Percentiles rank a stretch among this genome's conserved stretches.
Evolutionary conservation across 2,797 vertebrate species (phyloP).

Genomic region (Todus mexicanus): DNA sequence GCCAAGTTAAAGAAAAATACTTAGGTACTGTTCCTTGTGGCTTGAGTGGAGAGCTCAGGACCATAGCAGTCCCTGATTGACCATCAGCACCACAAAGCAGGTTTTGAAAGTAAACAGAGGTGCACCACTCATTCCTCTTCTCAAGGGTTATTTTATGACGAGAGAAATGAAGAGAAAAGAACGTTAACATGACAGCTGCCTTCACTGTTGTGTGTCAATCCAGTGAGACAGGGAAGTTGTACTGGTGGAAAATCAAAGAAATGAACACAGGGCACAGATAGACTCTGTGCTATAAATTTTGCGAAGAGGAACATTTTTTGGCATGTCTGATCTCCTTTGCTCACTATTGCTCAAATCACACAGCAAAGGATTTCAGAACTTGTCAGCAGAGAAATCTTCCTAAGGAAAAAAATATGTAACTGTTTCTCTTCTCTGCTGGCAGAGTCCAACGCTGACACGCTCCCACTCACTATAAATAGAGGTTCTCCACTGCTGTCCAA

Average conservation of each 20-base stretch:
- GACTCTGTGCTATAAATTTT: background rate
- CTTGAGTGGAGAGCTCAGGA: background rate
- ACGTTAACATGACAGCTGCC: background rate
- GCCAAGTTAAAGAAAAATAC: background rate
- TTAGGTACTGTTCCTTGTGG: background rate
- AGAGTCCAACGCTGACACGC: background rate
- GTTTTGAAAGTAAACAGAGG: background rate
- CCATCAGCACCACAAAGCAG: background rate
- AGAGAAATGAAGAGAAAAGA: background rate
- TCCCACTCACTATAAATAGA: slow-evolving; percentile 44
- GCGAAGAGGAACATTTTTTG: background rate
- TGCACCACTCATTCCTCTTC: background rate
- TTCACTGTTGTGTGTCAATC: background rate
- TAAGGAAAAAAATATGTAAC: background rate
- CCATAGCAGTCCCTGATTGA: background rate
- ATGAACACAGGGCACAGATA: background rate
- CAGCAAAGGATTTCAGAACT: background rate
- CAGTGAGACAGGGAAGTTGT: slow-evolving; percentile 12
- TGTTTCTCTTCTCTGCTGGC: background rate
- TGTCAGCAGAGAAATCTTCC: slow-evolving; percentile 35
- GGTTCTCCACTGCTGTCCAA: background rate
- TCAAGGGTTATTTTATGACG: background rate
- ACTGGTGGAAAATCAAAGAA: slow-evolving; percentile 42
- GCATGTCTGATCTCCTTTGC: slow-evolving; percentile 11
- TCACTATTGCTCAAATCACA: background rate